phyloP scores from a whole-genome alignment of 2,888 invertebrate species.

The Monochamus alternatus region DNA sequence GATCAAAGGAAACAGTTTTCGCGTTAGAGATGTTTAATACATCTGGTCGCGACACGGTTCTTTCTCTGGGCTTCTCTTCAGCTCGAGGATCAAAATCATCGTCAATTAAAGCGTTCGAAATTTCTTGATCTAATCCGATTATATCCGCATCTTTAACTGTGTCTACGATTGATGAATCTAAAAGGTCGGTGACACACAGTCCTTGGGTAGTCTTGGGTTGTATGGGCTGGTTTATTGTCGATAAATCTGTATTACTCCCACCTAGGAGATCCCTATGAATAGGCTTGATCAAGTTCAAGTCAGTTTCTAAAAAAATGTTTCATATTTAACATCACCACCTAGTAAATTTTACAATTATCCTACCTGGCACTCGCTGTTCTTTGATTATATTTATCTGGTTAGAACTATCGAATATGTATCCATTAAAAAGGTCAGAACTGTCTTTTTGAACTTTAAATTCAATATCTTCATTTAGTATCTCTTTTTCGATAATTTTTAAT shows the following conservation, averaged over 20 bases:
- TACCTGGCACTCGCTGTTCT: slow-evolving; percentile 63
- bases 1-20: slow-evolving; percentile 76
- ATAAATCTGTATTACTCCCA: slow-evolving; percentile 84
- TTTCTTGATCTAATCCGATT: slow-evolving; percentile 78
- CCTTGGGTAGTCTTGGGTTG: slow-evolving; percentile 75
- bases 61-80: slow-evolving; percentile 71
- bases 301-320: slow-evolving; percentile 68
- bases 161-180: slow-evolving; percentile 87
- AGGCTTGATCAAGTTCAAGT: slow-evolving; percentile 70
- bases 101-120: slow-evolving; percentile 73
- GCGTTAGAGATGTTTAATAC: slow-evolving; percentile 67
- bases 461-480: slow-evolving; percentile 72
- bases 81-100: slow-evolving; percentile 89
- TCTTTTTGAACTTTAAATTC: slow-evolving; percentile 77
- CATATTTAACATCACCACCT: not conserved
- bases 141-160: slow-evolving; percentile 80
- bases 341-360: slow-evolving; percentile 27
- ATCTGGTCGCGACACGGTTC: slow-evolving; percentile 78
- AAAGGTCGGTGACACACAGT: slow-evolving; percentile 83
- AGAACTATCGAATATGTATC: slow-evolving; percentile 3
- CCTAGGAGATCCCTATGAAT: slow-evolving; percentile 80
- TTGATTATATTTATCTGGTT: slow-evolving; percentile 74
- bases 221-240: slow-evolving; percentile 80
- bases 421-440: not conserved
- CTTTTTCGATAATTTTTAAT: slow-evolving; percentile 75